Conservation (phyloP, 2,888 invertebrate species). For the Hetaerina titia region DNA sequence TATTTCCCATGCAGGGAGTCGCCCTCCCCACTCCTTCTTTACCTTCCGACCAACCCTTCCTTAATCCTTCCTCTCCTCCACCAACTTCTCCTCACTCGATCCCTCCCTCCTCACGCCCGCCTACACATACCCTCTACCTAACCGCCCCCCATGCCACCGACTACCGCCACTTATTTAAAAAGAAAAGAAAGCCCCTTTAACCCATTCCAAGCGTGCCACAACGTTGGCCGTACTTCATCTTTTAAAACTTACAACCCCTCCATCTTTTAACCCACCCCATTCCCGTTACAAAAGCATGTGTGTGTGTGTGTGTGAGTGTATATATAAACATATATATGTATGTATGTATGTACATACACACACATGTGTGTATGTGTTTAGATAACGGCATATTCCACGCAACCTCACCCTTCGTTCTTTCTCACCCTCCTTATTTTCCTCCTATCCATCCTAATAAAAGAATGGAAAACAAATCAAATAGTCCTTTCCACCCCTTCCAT, state of each 20-base stretch:
- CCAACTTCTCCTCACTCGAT: neutral
- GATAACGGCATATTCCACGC: slow-evolving; percentile 9
- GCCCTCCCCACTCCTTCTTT: neutral
- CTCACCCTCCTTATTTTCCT: neutral
- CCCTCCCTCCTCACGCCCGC: neutral
- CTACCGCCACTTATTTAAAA: neutral
- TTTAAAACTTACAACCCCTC: neutral
- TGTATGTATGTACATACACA: neutral
- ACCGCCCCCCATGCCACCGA: too few species aligned
- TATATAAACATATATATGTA: neutral
- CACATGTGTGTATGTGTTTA: neutral
- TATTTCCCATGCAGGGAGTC: slow-evolving; percentile 16
- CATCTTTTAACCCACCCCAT: neutral
- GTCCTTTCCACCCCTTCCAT: neutral
- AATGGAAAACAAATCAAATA: neutral
- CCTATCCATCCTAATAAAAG: neutral
- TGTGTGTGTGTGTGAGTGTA: neutral
- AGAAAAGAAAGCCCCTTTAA: neutral
- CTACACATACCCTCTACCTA: too few species aligned
- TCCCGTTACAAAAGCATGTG: neutral
- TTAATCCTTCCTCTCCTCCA: neutral
- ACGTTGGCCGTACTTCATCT: slow-evolving; percentile 40
- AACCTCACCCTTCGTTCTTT: neutral
- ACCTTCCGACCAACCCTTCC: neutral
- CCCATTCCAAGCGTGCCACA: slow-evolving; percentile 16